phyloP scores from a whole-genome alignment of 2,888 invertebrate genomes.

The Capitulum mitella region DNA sequence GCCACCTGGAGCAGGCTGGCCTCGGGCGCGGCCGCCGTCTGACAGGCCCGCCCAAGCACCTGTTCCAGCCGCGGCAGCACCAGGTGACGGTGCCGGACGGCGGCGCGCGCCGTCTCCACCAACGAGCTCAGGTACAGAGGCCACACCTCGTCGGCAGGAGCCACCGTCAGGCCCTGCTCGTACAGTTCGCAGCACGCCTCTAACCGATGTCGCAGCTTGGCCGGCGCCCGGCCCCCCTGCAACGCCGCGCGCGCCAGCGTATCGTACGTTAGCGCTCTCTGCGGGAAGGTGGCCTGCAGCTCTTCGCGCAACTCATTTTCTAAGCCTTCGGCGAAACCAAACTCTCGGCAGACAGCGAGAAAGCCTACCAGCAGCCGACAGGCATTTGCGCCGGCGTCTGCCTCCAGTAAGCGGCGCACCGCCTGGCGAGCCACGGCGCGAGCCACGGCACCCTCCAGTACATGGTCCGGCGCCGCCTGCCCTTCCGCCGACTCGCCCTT shows the following conservation, averaged over 20 bases:
- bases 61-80: conserved; percentile 13
- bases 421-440: background rate
- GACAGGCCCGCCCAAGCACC: background rate
- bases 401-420: background rate
- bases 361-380: background rate
- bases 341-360: background rate
- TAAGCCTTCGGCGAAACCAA: background rate
- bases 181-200: background rate
- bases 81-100: background rate
- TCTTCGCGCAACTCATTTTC: background rate
- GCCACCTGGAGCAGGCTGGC: background rate
- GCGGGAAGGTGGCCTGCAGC: background rate
- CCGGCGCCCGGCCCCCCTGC: background rate
- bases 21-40: background rate
- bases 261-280: background rate
- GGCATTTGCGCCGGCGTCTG: background rate
- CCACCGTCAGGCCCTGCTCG: background rate
- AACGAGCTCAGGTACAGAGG: conserved; percentile 4
- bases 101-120: background rate
- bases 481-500: background rate
- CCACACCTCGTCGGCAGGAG: background rate
- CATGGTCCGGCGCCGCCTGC: background rate
- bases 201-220: background rate
- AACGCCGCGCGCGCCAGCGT: conserved; percentile 13
- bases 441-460: background rate